Evolutionary conservation across 1,140 invertebrate species (phyloP), one percentile per base, ranked within the genome.

Genomic region (Dendrolimus punctatus): DNA sequence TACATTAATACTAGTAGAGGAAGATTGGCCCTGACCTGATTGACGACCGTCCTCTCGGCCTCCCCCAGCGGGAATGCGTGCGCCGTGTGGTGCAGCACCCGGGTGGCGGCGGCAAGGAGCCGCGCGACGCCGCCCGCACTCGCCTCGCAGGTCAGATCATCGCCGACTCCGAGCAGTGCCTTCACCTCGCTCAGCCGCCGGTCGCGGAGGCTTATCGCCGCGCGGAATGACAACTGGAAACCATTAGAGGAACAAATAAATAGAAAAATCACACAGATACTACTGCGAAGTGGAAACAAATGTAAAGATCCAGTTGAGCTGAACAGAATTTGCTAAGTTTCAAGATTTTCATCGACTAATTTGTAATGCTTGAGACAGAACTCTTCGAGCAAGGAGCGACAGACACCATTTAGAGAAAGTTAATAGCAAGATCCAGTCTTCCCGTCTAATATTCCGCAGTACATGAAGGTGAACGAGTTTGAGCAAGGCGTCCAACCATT

Each of bases 201-300:
- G 55, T 92, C 91, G 6, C 90, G 83, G 58, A 91, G 87, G 57
- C 87, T 89, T 68, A 90, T 90, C 57, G 89, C 91, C 41, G 90
- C 89, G 56, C 91, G 88, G 74, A 91, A 92, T 47, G 91, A 90
- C 58, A 92, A 80, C 91, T 92, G 66, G 5, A 47, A 49, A 38
- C 23, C 23, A 23, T 23, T 23, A 8, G 6, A 48, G 40, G 6
- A 8, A 5, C 6, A 46, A 46, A 1, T 23, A 3, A 23, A 23
- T 23, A 23, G 23, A 23, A 23, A 23, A 23, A 1, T 23, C 23
- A 23, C 1, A 23, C 23, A 23, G 23, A 23, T 3, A 23, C 23
- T 23, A 23, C 23, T 23, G 23, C 23, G 23, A 23, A 23, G 23
- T 2, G 23, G 23, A 23, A 23, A 3, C 23, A 1, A 23, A 23